Evolutionary conservation across 1,140 invertebrate genomes (phyloP).

Genomic region (Euwallacea similis): DNA sequence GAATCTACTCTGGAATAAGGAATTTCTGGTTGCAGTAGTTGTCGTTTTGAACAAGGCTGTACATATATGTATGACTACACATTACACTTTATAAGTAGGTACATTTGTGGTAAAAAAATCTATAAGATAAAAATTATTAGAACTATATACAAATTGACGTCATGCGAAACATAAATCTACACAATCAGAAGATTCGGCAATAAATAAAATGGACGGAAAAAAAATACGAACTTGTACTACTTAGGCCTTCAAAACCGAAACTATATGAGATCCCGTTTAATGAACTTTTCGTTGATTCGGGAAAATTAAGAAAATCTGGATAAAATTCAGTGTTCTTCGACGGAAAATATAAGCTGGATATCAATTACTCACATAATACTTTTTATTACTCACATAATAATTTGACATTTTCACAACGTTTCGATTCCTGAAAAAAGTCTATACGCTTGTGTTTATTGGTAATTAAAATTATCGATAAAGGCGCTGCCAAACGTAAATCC

Average conservation of each 20-base stretch:
- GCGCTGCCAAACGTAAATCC: too few species aligned
- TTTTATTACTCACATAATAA: too few species aligned
- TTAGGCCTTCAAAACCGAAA: not conserved
- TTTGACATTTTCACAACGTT: too few species aligned
- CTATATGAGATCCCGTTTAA: not conserved
- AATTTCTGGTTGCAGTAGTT: too few species aligned
- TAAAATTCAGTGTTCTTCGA: not conserved
- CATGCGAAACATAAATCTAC: not conserved
- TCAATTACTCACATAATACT: too few species aligned
- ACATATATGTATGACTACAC: too few species aligned
- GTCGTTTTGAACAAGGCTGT: too few species aligned
- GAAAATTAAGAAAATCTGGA: not conserved
- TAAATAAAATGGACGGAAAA: slow-evolving; percentile 7
- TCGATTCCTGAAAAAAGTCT: too few species aligned
- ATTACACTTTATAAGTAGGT: not conserved
- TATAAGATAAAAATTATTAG: slow-evolving; percentile 1
- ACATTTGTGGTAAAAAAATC: not conserved
- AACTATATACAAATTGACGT: slow-evolving; percentile 4
- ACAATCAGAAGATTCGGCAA: not conserved
- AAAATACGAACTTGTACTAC: not conserved
- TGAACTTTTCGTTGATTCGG: not conserved
- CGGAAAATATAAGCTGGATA: too few species aligned
- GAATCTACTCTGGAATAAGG: too few species aligned
- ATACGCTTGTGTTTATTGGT: too few species aligned
- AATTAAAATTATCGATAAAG: too few species aligned